Base-by-base conservation (phyloP, 2,888 invertebrate species). In the Torymus texanus region DNA sequence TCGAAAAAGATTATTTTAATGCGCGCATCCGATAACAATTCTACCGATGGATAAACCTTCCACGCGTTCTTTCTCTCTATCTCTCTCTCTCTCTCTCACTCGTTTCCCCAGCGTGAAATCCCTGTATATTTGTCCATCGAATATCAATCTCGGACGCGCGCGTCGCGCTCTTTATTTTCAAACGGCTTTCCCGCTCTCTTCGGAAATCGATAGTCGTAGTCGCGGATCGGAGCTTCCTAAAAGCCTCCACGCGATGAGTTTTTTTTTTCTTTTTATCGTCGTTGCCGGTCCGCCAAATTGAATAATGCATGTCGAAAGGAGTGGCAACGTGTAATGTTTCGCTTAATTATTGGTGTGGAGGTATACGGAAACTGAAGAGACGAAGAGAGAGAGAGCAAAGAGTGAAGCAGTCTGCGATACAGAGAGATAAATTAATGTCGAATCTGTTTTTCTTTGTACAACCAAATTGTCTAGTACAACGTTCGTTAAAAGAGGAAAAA, bases 261-360 rank as follows among this genome's bases (percentile, higher is more conserved):
- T 41, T 50, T 5, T 29, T 53, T 50, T 75, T 75, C 12, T 29
- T 56, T 59, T 3, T 21, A n/a, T 5, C 10, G 18, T 21, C 65
- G 51, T 14, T 10, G 51, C 13, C 11, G 14, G 12, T 16, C 29
- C 41, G 51, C 41, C 12, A 16, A 62, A 68, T 62, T 73, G 58
- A 74, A 74, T 78, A 74, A 78, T 78, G 68, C 63, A 78, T 74
- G 70, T 67, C 56, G 63, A 71, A 76, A 71, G 41, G 41, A 56
- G 21, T 62, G 16, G 16, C 56, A 12, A 1, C 29, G n/a, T 62
- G 62, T 65, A 72, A 70, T 63, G 70, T 63, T 70, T 68, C 55
- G 70, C 56, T 76, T 66, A 78, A 73, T 73, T 73, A 78, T 50
- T 16, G 59, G 8, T 11, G 29, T 14, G 67, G 18, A n/a, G 55